Conservation (phyloP, 1,140 invertebrate species). For the Mylabris phalerata region DNA sequence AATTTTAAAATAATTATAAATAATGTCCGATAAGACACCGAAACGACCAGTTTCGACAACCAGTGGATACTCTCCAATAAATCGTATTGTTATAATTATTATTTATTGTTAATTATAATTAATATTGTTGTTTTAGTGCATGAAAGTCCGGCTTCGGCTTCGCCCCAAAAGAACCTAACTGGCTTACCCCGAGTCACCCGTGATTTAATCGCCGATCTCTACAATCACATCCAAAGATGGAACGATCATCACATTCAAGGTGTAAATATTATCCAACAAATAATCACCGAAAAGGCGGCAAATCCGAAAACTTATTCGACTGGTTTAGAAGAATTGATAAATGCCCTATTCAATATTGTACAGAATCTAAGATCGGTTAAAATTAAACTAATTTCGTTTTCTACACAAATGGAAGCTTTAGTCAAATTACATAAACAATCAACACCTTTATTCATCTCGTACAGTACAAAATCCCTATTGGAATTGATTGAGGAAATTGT, state of each 20-base stretch:
- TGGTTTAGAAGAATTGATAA: conserved; percentile 28
- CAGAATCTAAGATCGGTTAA: conserved; percentile 17
- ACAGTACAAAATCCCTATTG: conserved; percentile 18
- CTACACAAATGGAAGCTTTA: conserved; percentile 29
- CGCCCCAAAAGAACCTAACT: conserved; percentile 37
- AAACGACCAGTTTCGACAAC: neutral
- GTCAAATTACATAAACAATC: conserved; percentile 30
- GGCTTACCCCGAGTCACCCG: conserved; percentile 33
- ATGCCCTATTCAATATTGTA: conserved; percentile 26
- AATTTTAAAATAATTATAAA: neutral
- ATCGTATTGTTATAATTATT: neutral
- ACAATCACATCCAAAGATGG: conserved; percentile 41
- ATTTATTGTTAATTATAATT: neutral
- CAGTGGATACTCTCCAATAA: conserved; percentile 6
- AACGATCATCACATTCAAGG: conserved; percentile 37
- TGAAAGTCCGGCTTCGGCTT: conserved; percentile 29
- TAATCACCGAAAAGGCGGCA: conserved; percentile 29
- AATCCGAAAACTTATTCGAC: conserved; percentile 20
- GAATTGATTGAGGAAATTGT: conserved; percentile 22
- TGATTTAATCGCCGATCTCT: conserved; percentile 38
- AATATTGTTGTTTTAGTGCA: conserved; percentile 27
- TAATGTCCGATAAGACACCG: conserved; percentile 4
- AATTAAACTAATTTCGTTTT: conserved; percentile 20
- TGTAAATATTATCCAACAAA: conserved; percentile 32
- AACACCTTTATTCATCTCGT: conserved; percentile 33